Evolutionary conservation across 1,140 invertebrate species (phyloP), one percentile per base, ranked within the genome.

Genomic region (Saccostrea cuccullata): DNA sequence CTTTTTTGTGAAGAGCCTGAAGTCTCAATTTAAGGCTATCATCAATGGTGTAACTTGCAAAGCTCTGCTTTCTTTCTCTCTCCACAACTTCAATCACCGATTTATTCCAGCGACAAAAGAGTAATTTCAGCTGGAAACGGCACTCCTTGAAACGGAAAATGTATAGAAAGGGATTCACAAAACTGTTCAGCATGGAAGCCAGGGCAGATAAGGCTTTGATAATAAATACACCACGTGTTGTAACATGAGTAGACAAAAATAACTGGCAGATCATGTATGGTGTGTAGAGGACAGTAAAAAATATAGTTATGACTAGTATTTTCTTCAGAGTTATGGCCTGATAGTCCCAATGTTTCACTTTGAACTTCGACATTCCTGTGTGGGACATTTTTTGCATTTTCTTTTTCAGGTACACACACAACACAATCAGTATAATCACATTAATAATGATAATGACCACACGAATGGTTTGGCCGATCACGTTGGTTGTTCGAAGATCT

Each of bases 161-260:
- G 17, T 85, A 85, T 20, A 85, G 13, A n/a, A 85, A 64, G 13
- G 84, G 84, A 60, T 85, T 85, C 23, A 85, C 58, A 85, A 85
- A 85, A n/a, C 84, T 85, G 58, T 85, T 85, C 56, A 85, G 36
- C 15, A 85, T 40, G 26, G 84, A 77, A 26, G 26, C 70, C 23
- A 77, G 11, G 11, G 70, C 70, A 12, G 70, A 77, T 77, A 77
- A 15, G 13, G 11, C 70, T 26, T 77, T 77, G 30, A 77, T 77
- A 5, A 30, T 77, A 12, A 30, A 77, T 77, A 30, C 70, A 77
- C 70, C 26, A 15, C 70, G 26, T 12, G 26, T 73, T 11, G 23
- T 6, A 77, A 77, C 17, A 15, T 77, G 70, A 30, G 70, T 36
- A 26, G 70, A 77, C 70, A 77, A 26, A 15, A 77, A 30, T 77